Evolutionary conservation across 2,888 invertebrate species (phyloP), one percentile per base, ranked within the genome.

Genomic region (Orchesella flavescens): DNA sequence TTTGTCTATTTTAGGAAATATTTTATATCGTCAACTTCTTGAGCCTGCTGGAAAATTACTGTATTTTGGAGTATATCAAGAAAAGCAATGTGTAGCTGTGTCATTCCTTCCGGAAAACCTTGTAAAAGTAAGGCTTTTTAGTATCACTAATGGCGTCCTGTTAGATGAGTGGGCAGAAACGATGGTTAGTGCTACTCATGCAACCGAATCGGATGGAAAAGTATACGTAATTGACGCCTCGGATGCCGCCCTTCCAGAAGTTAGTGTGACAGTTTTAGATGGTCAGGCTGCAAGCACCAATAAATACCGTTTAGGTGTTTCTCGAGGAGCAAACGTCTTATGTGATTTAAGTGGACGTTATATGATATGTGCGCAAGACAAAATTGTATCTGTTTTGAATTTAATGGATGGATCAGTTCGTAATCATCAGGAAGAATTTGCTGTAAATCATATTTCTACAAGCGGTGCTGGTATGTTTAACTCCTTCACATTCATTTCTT

Each of bases 11-110:
- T 15, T 87, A 94, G 95, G 95, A 69, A 93, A 94, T 90, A 93
- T 95, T 88, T 90, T 94, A 88, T 97, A 97, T 96, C 93, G 97
- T 78, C 94, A 96, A 90, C 93, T 96, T 69, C 91, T 97, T 73
- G 97, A 97, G 88, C 90, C 79, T 44, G 90, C 87, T 24, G 84
- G 86, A 59, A 69, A 75, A 23, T 69, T 88, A 21, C 19, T 85
- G 10, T 84, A 86, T 49, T 83, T 86, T 61, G 87, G 85, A 46
- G 73, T 71, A 34, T 83, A 72, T 49, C 84, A 77, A 91, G 92
- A 85, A 89, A 89, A 15, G 91, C 93, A 17, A 94, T 94, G 83
- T 92, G 93, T 89, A 93, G 95, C 84, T 93, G 94, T 90, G 91
- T 94, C 81, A 89, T 94, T 73, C 92, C 93, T 89, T 24, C 87